A percentile compares a stretch with the other conserved stretches of the same genome.
Conservation (phyloP, 2,113 vertebrate genomes). For the Nymphicus hollandicus region DNA sequence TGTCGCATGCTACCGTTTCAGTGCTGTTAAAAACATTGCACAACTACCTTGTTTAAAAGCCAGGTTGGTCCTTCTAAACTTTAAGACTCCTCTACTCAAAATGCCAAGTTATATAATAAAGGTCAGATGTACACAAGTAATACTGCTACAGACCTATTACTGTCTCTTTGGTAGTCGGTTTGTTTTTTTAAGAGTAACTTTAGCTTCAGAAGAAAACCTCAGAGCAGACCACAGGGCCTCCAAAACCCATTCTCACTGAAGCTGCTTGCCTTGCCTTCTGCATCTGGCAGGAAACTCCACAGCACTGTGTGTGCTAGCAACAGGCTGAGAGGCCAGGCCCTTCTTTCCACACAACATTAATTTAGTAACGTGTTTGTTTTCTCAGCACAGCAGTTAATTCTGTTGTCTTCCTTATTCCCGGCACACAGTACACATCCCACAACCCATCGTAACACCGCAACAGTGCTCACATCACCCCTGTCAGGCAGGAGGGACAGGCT, state of each 20-base stretch:
- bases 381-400: not conserved
- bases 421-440: not conserved
- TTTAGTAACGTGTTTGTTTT: rapidly evolving
- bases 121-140: not conserved
- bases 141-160: not conserved
- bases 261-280: not conserved
- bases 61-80: not conserved
- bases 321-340: not conserved
- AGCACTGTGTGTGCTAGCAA: not conserved
- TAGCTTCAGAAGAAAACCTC: not conserved
- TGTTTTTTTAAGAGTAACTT: not conserved
- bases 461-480: rapidly evolving
- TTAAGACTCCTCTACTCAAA: not conserved
- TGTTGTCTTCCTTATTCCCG: not conserved
- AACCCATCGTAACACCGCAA: rapidly evolving
- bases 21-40: not conserved
- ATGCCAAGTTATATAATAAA: not conserved
- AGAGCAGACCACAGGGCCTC: not conserved
- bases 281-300: not conserved
- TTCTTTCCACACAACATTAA: not conserved
- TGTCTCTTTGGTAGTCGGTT: not conserved
- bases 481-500: not conserved
- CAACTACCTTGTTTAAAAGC: not conserved
- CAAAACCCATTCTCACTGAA: not conserved
- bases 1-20: rapidly evolving